These are phyloP conservation scores for Alligator sinensis DNA, from an alignment of 2,113 vertebrate species.

Conservation along the genomic window DNA sequence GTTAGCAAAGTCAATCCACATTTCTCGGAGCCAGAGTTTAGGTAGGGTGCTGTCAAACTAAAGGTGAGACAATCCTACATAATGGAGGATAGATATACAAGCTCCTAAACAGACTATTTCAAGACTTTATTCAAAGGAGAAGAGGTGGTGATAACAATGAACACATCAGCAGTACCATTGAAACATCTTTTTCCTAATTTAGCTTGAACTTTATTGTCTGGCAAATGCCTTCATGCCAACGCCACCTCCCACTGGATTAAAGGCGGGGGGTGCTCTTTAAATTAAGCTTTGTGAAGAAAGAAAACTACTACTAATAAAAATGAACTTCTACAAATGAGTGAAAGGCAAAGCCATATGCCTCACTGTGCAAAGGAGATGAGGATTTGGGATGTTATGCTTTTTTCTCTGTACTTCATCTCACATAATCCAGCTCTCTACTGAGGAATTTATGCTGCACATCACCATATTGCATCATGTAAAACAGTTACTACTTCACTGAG, in stretches of 20 bases:
- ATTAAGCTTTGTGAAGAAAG: neutral
- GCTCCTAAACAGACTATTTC: neutral
- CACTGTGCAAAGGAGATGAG: accelerated
- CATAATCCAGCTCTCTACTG: neutral
- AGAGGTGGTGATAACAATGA: neutral
- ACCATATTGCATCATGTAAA: neutral
- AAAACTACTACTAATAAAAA: neutral
- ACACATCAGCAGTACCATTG: neutral
- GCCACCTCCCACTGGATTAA: neutral
- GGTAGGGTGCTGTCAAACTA: neutral
- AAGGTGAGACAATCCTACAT: neutral
- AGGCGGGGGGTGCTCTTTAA: accelerated
- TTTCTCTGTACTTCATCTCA: neutral
- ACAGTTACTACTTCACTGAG: neutral
- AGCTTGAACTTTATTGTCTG: neutral
- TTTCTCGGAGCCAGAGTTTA: neutral
- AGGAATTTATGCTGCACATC: neutral
- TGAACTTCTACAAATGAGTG: neutral
- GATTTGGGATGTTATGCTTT: neutral
- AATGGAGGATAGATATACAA: accelerated
- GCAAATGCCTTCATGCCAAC: neutral
- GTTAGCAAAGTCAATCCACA: accelerated
- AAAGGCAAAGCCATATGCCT: accelerated
- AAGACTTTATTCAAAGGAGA: neutral
- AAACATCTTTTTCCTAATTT: neutral